Percentiles rank a stretch among this genome's conserved stretches.
These are phyloP conservation scores for Hyperoplus immaculatus DNA, from an alignment of 2,797 vertebrate species.

Conservation along the genomic window DNA sequence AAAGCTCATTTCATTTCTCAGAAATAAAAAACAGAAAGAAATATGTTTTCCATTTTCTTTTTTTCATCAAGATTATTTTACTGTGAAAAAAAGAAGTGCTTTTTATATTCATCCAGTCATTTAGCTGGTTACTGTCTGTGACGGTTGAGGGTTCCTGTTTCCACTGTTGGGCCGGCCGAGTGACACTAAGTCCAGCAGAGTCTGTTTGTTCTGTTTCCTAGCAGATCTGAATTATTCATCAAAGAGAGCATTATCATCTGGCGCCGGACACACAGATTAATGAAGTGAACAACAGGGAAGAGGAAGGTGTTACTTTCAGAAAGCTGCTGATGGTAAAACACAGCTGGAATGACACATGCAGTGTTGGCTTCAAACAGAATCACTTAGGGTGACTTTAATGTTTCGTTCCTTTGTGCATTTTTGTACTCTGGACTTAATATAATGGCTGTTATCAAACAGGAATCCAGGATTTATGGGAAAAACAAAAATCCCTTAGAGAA, in stretches of 20 bases:
- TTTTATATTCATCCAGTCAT: conserved; percentile 15
- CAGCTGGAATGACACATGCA: conserved; percentile 15
- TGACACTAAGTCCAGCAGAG: conserved; percentile 38
- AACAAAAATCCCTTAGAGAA: neutral
- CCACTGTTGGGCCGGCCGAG: conserved; percentile 29
- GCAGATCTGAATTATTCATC: conserved; percentile 69
- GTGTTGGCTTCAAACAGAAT: conserved; percentile 5
- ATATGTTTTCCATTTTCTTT: neutral
- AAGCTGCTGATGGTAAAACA: conserved; percentile 31
- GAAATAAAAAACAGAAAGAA: no score
- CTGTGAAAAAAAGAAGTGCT: neutral
- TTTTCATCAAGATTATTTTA: neutral
- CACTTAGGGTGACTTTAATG: neutral
- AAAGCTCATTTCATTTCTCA: neutral
- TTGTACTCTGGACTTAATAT: neutral
- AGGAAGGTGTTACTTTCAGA: conserved; percentile 21
- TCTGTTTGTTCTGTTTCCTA: conserved; percentile 51
- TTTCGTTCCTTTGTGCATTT: conserved; percentile 21
- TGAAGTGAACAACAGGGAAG: conserved; percentile 45
- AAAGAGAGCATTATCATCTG: conserved; percentile 36
- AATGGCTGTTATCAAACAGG: conserved; percentile 3
- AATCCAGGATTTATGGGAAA: conserved; percentile 6
- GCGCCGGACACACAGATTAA: conserved; percentile 18
- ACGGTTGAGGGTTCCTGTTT: conserved; percentile 29
- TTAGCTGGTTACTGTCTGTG: neutral